Percentiles rank a stretch among this genome's conserved stretches.
phyloP scores from a whole-genome alignment of 1,140 invertebrate genomes.

The Bradysia coprophila region DNA sequence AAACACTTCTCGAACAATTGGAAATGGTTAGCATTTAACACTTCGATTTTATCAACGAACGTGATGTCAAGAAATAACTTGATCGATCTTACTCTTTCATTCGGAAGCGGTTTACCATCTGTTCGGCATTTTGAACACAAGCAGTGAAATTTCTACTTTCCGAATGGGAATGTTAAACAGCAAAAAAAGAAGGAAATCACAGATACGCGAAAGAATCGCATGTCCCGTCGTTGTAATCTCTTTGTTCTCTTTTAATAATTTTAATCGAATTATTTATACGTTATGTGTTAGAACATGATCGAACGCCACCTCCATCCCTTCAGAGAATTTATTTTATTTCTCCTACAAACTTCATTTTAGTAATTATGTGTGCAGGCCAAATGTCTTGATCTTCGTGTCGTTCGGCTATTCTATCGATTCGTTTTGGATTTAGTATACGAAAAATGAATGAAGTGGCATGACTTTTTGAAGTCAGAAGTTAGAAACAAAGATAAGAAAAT shows the following conservation, averaged over 20 bases:
- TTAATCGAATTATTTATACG: background rate
- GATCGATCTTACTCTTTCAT: no score
- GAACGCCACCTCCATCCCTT: background rate
- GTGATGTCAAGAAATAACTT: no score
- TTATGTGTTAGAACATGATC: background rate
- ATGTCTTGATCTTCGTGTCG: no score
- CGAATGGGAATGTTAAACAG: background rate
- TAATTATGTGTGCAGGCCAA: no score
- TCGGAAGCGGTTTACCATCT: no score
- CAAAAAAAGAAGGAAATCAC: background rate
- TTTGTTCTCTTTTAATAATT: background rate
- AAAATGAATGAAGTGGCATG: background rate
- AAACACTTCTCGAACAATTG: no score
- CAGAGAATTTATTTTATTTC: background rate
- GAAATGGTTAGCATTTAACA: no score
- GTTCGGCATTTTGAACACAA: constrained; percentile 1
- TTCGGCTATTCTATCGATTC: background rate
- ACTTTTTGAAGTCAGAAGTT: background rate
- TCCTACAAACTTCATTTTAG: no score
- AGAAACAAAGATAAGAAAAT: no score
- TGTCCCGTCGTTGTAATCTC: background rate
- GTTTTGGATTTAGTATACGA: background rate
- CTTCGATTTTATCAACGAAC: no score
- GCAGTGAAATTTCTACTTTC: background rate
- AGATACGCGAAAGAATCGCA: background rate